A percentile compares a stretch with the other conserved stretches of the same genome.
These are phyloP conservation scores for Danio tinwini DNA, from an alignment of 2,797 vertebrate species.

Conservation along the genomic window DNA sequence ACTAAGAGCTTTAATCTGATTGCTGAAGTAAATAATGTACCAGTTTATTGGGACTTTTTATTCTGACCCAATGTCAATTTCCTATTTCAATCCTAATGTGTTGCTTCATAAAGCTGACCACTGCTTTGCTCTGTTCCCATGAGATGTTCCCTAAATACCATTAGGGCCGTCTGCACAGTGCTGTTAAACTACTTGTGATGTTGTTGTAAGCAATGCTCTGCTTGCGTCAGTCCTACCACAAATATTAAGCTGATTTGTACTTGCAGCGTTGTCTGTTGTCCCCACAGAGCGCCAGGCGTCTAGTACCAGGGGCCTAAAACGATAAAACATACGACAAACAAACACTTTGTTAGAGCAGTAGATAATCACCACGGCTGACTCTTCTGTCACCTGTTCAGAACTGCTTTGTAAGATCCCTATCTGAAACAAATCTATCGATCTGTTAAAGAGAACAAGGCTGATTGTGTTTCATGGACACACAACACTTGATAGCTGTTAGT, in stretches of 20 bases:
- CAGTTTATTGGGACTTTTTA: not conserved
- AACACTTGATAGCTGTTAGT: not conserved
- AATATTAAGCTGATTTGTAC: slow-evolving; percentile 38
- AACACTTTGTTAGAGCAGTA: slow-evolving; percentile 14
- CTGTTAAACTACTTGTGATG: slow-evolving; percentile 34
- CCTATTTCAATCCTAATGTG: not conserved
- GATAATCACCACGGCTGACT: slow-evolving; percentile 7
- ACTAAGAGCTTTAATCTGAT: not conserved
- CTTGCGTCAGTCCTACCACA: slow-evolving; percentile 15
- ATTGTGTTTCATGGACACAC: slow-evolving; percentile 16
- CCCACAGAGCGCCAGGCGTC: not conserved
- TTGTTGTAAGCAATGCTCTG: slow-evolving; percentile 25
- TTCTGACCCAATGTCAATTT: slow-evolving; percentile 7
- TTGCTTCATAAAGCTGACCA: slow-evolving; percentile 26
- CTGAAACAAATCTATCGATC: slow-evolving; percentile 23
- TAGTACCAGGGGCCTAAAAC: slow-evolving; percentile 16
- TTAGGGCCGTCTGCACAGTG: slow-evolving; percentile 12
- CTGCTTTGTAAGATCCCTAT: slow-evolving; percentile 25
- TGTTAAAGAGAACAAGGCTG: slow-evolving; percentile 23
- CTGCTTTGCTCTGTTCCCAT: not conserved
- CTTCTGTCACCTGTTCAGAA: slow-evolving; percentile 24
- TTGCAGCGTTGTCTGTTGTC: not conserved
- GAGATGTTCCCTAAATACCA: slow-evolving; percentile 27
- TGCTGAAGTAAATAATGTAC: not conserved
- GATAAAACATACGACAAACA: slow-evolving; percentile 6